A percentile compares a stretch with the other conserved stretches of the same genome.
phyloP scores from a whole-genome alignment of 2,888 invertebrate species.

The Archips xylosteana region DNA sequence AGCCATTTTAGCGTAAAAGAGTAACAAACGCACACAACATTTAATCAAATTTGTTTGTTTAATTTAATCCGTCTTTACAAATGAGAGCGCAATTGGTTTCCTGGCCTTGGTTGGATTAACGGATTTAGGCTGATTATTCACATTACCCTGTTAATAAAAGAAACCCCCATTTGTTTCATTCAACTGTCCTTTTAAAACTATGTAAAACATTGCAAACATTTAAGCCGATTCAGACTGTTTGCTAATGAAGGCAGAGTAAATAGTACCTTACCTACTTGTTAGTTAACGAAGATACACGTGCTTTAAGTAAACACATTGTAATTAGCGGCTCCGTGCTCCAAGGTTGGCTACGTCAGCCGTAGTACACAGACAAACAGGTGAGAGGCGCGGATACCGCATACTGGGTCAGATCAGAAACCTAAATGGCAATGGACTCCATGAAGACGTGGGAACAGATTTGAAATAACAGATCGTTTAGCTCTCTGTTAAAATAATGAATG shows the following conservation, averaged over 20 bases:
- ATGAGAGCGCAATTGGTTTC: not conserved
- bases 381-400: slow-evolving; percentile 31
- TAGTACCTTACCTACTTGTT: not conserved
- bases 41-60: not conserved
- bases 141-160: not conserved
- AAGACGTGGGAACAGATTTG: not conserved
- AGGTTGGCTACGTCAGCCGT: slow-evolving; percentile 8
- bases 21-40: not conserved
- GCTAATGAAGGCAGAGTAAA: not conserved
- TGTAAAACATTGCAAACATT: not conserved
- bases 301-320: slow-evolving; percentile 33
- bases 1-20: too few species aligned
- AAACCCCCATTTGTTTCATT: not conserved
- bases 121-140: not conserved
- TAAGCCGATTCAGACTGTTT: not conserved
- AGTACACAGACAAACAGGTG: slow-evolving; percentile 34
- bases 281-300: slow-evolving; percentile 25
- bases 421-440: slow-evolving; percentile 5
- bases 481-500: not conserved
- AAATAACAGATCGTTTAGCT: not conserved
- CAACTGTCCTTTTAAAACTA: not conserved
- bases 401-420: slow-evolving; percentile 1
- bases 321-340: slow-evolving; percentile 35
- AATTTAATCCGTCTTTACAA: not conserved
- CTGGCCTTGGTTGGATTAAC: not conserved